Evolutionary conservation across 35 echinoderm and acorn worm genomes (phyloP).

Genomic region (Eucidaris tribuloides): DNA sequence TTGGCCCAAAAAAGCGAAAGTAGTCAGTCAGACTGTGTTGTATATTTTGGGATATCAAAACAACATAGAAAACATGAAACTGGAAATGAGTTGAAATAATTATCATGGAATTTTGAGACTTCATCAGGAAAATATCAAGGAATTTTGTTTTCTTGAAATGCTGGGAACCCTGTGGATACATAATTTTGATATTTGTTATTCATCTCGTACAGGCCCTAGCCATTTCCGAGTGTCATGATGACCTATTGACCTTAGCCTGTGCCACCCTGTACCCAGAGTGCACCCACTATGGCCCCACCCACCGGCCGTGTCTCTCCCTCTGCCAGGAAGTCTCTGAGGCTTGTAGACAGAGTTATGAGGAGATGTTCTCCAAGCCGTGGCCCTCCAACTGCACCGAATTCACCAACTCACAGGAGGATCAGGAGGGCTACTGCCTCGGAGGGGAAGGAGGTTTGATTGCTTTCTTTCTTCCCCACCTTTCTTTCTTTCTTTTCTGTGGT

Average conservation of each 20-base stretch:
- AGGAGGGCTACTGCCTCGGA: background rate
- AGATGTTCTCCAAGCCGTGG: background rate
- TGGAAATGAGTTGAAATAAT: too few relatives aligned
- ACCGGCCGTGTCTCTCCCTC: background rate
- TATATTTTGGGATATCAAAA: too few relatives aligned
- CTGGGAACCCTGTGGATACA: too few relatives aligned
- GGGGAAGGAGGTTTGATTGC: background rate
- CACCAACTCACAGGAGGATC: background rate
- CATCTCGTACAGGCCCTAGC: background rate
- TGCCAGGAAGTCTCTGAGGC: background rate
- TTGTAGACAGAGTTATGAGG: background rate
- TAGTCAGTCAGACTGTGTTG: too few relatives aligned
- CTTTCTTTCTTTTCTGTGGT: too few relatives aligned
- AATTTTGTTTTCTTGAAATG: too few relatives aligned
- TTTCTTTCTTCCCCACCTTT: too few relatives aligned
- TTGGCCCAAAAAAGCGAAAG: too few relatives aligned
- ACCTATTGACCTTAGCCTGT: background rate
- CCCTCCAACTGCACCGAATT: background rate
- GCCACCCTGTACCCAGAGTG: background rate
- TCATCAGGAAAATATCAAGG: too few relatives aligned
- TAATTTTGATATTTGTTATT: too few relatives aligned
- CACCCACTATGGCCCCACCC: constrained; percentile 11
- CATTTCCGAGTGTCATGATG: background rate
- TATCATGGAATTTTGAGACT: too few relatives aligned
- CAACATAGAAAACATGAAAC: too few relatives aligned